Evolutionary conservation across 2,888 invertebrate species (phyloP).

Genomic region (Autographa gamma): DNA sequence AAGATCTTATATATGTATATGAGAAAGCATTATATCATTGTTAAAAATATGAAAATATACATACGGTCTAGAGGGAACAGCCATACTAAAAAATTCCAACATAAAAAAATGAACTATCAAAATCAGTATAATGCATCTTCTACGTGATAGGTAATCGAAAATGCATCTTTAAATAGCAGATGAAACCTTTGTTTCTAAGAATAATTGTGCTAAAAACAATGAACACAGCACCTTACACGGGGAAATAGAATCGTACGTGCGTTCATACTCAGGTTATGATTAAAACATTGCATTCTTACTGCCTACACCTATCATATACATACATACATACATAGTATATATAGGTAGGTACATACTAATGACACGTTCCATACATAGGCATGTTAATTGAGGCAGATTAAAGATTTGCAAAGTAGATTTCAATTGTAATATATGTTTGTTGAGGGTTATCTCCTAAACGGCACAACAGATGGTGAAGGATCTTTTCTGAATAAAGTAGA

Average conservation of each 20-base stretch:
- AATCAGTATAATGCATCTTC: too few species aligned
- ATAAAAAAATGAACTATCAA: too few species aligned
- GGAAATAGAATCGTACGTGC: slow-evolving; percentile 2
- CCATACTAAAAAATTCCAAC: too few species aligned
- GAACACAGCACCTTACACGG: slow-evolving; percentile 15
- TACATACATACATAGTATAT: slow-evolving; percentile 2
- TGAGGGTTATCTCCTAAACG: neutral
- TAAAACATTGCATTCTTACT: slow-evolving; percentile 27
- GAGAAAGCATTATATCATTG: too few species aligned
- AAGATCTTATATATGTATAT: too few species aligned
- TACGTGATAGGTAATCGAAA: too few species aligned
- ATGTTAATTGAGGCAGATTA: neutral
- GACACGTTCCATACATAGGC: neutral
- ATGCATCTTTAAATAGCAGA: too few species aligned
- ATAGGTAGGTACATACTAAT: slow-evolving; percentile 10
- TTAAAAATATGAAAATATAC: too few species aligned
- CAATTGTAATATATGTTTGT: neutral
- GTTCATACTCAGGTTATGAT: slow-evolving; percentile 2
- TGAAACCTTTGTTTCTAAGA: neutral
- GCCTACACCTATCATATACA: slow-evolving; percentile 14
- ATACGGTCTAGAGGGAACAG: too few species aligned
- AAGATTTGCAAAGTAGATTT: neutral
- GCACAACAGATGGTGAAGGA: neutral
- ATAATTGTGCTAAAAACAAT: slow-evolving; percentile 19
- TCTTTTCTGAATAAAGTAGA: neutral